Percentiles rank a stretch among this genome's conserved stretches.
phyloP scores from a whole-genome alignment of 2,888 invertebrate genomes.

The Argyresthia albistria region DNA sequence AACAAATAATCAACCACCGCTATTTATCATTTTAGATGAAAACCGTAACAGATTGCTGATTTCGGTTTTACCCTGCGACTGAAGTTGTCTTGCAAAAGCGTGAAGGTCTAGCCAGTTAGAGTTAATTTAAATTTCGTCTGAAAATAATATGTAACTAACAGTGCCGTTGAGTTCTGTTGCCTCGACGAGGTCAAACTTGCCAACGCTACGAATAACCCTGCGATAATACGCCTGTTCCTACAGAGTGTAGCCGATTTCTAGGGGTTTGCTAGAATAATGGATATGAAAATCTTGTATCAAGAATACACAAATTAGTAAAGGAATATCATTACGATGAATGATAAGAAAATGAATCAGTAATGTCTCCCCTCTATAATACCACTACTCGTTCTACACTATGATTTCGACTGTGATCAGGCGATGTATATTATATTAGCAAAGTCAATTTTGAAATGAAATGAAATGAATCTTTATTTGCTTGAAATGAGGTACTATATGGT shows the following conservation, averaged over 20 bases:
- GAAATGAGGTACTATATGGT: too few relatives aligned
- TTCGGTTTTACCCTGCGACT: background rate
- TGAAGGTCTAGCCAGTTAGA: background rate
- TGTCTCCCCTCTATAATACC: too few relatives aligned
- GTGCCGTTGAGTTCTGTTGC: background rate
- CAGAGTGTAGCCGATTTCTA: background rate
- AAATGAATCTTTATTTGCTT: too few relatives aligned
- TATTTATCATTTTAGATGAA: background rate
- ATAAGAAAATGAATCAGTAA: too few relatives aligned
- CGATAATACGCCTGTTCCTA: background rate
- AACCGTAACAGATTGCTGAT: background rate
- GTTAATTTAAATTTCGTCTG: slow-evolving; percentile 2
- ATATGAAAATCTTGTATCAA: too few relatives aligned
- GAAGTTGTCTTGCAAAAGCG: background rate
- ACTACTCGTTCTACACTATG: too few relatives aligned
- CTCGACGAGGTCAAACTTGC: slow-evolving; percentile 1
- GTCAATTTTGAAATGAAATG: too few relatives aligned
- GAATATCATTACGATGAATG: too few relatives aligned
- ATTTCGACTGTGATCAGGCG: too few relatives aligned
- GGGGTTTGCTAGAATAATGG: too few relatives aligned
- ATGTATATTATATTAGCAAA: too few relatives aligned
- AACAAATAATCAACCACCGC: background rate
- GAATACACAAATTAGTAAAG: too few relatives aligned
- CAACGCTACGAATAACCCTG: slow-evolving; percentile 2
- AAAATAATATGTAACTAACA: background rate